A percentile compares a stretch with the other conserved stretches of the same genome.
These are phyloP conservation scores for Cyaniris semiargus DNA, from an alignment of 2,888 invertebrate genomes.

Conservation along the genomic window DNA sequence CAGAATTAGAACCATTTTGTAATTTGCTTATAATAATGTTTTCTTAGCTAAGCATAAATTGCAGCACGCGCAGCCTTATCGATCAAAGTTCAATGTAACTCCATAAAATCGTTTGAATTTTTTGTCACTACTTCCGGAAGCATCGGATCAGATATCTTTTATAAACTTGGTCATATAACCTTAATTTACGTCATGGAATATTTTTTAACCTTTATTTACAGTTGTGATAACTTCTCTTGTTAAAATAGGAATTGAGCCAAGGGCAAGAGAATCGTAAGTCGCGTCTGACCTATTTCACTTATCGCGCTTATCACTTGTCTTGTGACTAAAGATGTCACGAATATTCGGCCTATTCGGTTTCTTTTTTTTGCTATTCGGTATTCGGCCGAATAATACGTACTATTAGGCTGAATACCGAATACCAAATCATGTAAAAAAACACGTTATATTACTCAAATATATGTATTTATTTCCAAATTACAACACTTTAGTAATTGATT, in stretches of 20 bases:
- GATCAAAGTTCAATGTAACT: slow-evolving; percentile 11
- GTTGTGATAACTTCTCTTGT: not conserved
- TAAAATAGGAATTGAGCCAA: slow-evolving; percentile 16
- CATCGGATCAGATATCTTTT: not conserved
- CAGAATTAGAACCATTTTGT: not conserved
- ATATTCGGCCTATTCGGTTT: too few relatives aligned
- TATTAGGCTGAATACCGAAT: too few relatives aligned
- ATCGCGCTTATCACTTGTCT: slow-evolving; percentile 16
- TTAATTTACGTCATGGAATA: slow-evolving; percentile 18
- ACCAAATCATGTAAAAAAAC: too few relatives aligned
- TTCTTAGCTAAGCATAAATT: not conserved
- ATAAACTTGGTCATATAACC: slow-evolving; percentile 20
- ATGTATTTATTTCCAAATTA: too few relatives aligned
- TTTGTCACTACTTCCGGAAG: slow-evolving; percentile 12
- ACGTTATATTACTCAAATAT: too few relatives aligned
- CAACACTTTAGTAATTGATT: too few relatives aligned
- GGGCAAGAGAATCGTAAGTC: not conserved
- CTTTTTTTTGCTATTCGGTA: too few relatives aligned
- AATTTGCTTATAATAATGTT: not conserved
- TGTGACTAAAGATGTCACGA: too few relatives aligned
- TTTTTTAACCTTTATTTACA: slow-evolving; percentile 26
- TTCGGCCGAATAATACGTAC: too few relatives aligned
- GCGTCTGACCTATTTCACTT: slow-evolving; percentile 21
- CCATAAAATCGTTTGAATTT: not conserved
- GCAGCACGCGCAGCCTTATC: not conserved